Percentiles rank a stretch among this genome's conserved stretches.
Conservation (phyloP, 2,888 invertebrate genomes). For the Caenorhabditis drosophilae region DNA sequence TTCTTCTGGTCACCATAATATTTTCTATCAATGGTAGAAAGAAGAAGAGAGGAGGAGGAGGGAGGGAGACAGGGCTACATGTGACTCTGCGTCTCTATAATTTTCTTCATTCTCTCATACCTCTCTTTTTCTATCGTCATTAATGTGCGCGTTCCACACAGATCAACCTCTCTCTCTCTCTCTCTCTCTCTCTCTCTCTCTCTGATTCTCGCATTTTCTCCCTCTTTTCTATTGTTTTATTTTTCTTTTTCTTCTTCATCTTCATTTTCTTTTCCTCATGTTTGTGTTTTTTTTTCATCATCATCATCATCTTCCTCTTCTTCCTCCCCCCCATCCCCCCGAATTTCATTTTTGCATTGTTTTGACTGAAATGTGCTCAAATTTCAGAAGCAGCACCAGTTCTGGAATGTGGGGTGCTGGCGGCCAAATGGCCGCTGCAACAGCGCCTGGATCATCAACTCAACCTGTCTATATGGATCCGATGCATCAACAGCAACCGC, state of each 20-base stretch:
- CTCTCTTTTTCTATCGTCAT: neutral
- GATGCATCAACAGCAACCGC: slow-evolving; percentile 1
- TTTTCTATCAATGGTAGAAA: too few relatives aligned
- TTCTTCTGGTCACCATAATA: neutral
- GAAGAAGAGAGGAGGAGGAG: too few relatives aligned
- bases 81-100: slow-evolving; percentile 1
- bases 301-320: too few relatives aligned
- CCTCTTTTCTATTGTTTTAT: neutral
- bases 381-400: too few relatives aligned
- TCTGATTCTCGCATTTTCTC: neutral
- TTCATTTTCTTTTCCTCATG: neutral
- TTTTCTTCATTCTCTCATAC: neutral
- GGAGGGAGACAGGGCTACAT: neutral
- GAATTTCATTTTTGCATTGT: too few relatives aligned
- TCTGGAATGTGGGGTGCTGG: too few relatives aligned
- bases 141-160: neutral
- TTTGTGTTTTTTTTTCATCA: neutral
- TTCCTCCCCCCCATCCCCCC: too few relatives aligned
- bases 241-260: neutral
- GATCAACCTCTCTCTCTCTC: too few relatives aligned
- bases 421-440: too few relatives aligned
- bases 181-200: slow-evolving; percentile 1
- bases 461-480: too few relatives aligned
- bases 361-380: too few relatives aligned
- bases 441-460: neutral